Percentiles rank a stretch among this genome's conserved stretches.
Evolutionary conservation across 35 echinoderm and acorn worm genomes (phyloP).

Genomic region (Holothuria glaberrima): DNA sequence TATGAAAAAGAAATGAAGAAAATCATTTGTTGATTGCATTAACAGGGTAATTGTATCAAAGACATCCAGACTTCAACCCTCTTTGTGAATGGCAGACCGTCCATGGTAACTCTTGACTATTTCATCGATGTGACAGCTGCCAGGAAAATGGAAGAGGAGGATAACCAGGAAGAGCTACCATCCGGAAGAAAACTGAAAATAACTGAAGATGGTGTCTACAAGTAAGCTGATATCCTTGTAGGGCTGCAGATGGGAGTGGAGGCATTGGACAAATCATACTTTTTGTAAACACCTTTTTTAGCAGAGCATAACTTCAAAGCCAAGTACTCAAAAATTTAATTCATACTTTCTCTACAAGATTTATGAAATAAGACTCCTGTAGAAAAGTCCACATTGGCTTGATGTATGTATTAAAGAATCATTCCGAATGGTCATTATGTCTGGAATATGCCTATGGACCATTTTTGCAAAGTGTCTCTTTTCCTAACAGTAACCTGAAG

Average conservation of each 20-base stretch:
- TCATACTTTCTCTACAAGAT: too few species aligned
- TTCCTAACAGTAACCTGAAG: too few species aligned
- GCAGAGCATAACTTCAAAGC: too few species aligned
- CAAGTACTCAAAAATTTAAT: too few species aligned
- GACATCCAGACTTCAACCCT: constrained; percentile 94
- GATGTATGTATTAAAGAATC: too few species aligned
- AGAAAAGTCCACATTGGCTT: too few species aligned
- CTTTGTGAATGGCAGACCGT: constrained; percentile 90
- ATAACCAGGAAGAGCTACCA: constrained; percentile 11
- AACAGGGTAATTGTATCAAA: constrained; percentile 92
- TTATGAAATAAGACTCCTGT: too few species aligned
- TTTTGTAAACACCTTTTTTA: too few species aligned
- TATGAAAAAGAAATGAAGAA: not conserved
- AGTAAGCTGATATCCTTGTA: constrained; percentile 49
- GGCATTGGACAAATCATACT: not conserved
- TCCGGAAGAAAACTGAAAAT: constrained; percentile 36
- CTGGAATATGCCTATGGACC: too few species aligned
- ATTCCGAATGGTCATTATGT: too few species aligned
- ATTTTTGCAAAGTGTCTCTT: too few species aligned
- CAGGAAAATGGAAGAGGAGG: constrained; percentile 59
- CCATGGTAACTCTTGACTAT: constrained; percentile 97
- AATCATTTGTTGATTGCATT: not conserved
- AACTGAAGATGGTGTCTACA: constrained; percentile 58
- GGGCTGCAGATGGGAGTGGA: not conserved
- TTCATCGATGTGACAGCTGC: constrained; percentile 78